phyloP scores from a whole-genome alignment of 2,113 vertebrate genomes.

The Erythrolamprus reginae region DNA sequence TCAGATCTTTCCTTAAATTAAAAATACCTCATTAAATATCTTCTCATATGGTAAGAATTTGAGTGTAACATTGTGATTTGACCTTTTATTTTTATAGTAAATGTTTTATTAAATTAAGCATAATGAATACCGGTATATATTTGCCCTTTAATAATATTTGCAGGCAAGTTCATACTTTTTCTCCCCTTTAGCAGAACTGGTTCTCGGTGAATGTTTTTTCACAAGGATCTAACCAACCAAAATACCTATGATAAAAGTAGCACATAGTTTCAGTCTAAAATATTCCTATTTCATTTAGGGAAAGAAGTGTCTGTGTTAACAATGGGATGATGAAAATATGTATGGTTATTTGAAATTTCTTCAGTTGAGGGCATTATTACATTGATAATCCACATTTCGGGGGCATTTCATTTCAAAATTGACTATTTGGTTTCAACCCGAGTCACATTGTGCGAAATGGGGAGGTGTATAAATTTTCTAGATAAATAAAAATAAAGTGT shows the following conservation, averaged over 20 bases:
- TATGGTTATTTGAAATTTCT: background rate
- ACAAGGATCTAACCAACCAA: background rate
- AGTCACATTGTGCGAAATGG: background rate
- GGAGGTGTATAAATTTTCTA: background rate
- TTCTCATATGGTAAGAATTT: conserved; percentile 1
- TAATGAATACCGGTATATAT: conserved; percentile 41
- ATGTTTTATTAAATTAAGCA: conserved; percentile 26
- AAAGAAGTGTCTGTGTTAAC: background rate
- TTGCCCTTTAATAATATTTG: conserved; percentile 34
- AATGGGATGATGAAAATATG: background rate
- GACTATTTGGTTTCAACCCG: background rate
- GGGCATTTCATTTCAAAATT: background rate
- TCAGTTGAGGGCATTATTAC: background rate
- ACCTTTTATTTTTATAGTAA: conserved; percentile 36
- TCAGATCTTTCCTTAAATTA: conserved; percentile 17
- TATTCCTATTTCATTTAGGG: background rate
- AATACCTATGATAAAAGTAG: background rate
- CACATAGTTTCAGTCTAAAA: background rate
- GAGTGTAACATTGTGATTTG: conserved; percentile 35
- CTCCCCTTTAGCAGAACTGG: background rate
- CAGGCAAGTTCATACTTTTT: background rate
- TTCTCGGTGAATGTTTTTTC: background rate
- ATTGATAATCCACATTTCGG: background rate
- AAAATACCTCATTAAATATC: conserved; percentile 14
- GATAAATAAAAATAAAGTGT: background rate